Percentiles rank a stretch among this genome's conserved stretches.
Evolutionary conservation across 1,140 invertebrate species (phyloP).

Genomic region (Stratiolaelaps scimitus): DNA sequence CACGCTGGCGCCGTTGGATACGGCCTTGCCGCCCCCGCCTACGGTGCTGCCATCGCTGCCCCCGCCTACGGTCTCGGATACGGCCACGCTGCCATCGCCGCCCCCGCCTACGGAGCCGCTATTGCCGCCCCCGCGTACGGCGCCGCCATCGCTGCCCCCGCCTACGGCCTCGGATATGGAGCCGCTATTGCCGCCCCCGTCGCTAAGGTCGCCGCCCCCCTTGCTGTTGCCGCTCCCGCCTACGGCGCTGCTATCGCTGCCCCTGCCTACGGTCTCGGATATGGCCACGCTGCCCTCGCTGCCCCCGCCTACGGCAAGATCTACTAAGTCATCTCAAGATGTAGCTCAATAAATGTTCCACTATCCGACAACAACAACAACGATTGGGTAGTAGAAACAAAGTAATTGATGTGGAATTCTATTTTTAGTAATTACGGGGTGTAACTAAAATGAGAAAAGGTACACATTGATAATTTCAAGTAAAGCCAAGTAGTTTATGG

Average conservation of each 20-base stretch:
- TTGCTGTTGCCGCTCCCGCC: background rate
- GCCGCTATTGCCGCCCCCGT: background rate
- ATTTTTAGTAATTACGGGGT: no score
- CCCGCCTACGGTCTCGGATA: background rate
- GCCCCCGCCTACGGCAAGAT: no score
- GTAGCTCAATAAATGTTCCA: no score
- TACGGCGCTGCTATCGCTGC: background rate
- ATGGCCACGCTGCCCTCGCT: no score
- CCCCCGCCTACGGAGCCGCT: background rate
- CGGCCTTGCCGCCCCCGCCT: background rate
- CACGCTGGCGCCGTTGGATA: background rate
- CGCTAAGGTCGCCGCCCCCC: slow-evolving; percentile 3
- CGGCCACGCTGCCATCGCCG: background rate
- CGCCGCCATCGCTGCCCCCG: slow-evolving; percentile 12
- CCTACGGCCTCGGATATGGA: background rate
- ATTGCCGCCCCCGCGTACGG: slow-evolving; percentile 1
- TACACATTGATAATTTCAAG: no score
- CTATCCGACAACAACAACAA: no score
- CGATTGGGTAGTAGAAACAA: no score
- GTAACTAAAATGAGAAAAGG: no score
- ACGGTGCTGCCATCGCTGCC: slow-evolving; percentile 7
- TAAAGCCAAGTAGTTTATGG: no score
- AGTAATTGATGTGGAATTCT: no score
- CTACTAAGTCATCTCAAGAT: no score
- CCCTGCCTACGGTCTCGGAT: no score